Percentiles rank a stretch among this genome's conserved stretches.
These are phyloP conservation scores for Lapara coniferarum DNA, from an alignment of 2,888 invertebrate genomes.

Conservation along the genomic window DNA sequence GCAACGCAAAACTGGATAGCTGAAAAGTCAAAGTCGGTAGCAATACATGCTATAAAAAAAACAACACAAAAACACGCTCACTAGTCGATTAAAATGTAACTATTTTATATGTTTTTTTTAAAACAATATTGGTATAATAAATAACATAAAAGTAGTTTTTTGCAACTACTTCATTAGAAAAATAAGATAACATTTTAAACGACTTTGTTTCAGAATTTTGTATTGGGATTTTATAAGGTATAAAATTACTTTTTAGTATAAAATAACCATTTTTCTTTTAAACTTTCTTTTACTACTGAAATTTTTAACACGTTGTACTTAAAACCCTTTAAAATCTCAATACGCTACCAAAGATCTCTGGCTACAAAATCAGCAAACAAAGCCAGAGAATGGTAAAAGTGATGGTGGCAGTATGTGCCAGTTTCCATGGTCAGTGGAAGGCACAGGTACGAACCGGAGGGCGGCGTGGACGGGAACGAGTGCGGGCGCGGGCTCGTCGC, in stretches of 20 bases:
- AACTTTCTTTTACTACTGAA: too few relatives aligned
- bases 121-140: background rate
- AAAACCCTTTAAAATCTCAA: background rate
- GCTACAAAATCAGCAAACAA: background rate
- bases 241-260: too few relatives aligned
- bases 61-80: background rate
- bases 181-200: background rate
- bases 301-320: too few relatives aligned
- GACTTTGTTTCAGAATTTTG: background rate
- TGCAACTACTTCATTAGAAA: too few relatives aligned
- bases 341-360: background rate
- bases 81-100: background rate
- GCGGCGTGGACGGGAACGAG: conserved; percentile 84
- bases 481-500: conserved; percentile 69
- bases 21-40: background rate
- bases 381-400: background rate
- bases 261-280: too few relatives aligned
- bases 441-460: conserved; percentile 80
- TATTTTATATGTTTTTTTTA: background rate
- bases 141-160: too few relatives aligned
- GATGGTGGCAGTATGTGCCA: background rate
- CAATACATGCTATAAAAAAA: background rate
- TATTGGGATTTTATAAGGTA: background rate
- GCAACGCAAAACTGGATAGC: conserved; percentile 1
- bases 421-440: background rate